Evolutionary conservation across 2,113 vertebrate genomes (phyloP).

Genomic region (Pollachius pollachius): DNA sequence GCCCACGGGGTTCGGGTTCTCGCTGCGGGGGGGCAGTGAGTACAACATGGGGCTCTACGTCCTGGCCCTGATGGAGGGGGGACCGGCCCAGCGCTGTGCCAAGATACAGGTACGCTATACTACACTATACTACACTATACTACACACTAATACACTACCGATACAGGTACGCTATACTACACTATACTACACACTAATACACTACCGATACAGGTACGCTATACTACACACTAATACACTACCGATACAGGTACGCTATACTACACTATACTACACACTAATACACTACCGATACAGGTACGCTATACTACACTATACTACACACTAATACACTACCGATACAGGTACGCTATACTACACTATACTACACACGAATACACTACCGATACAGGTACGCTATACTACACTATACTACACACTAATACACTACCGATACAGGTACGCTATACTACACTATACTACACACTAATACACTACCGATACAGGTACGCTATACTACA

Average conservation of each 20-base stretch:
- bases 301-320: too few relatives aligned
- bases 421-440: too few relatives aligned
- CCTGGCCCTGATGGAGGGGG: slow-evolving; percentile 79
- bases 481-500: neutral
- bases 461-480: neutral
- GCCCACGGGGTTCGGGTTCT: slow-evolving; percentile 80
- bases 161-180: slow-evolving; percentile 20
- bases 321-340: slow-evolving; percentile 56
- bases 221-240: neutral
- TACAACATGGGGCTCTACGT: slow-evolving; percentile 80
- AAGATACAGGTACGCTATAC: slow-evolving; percentile 73
- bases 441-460: neutral
- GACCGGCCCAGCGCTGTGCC: slow-evolving; percentile 79
- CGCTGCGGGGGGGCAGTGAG: slow-evolving; percentile 79
- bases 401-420: too few relatives aligned
- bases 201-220: too few relatives aligned
- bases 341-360: slow-evolving; percentile 56
- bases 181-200: neutral
- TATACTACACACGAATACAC: too few relatives aligned
- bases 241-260: neutral
- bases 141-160: neutral
- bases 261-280: neutral
- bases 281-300: neutral
- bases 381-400: slow-evolving; percentile 74
- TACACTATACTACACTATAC: neutral